phyloP scores from a whole-genome alignment of 2,888 invertebrate species.

The Ditylenchus weischeri region DNA sequence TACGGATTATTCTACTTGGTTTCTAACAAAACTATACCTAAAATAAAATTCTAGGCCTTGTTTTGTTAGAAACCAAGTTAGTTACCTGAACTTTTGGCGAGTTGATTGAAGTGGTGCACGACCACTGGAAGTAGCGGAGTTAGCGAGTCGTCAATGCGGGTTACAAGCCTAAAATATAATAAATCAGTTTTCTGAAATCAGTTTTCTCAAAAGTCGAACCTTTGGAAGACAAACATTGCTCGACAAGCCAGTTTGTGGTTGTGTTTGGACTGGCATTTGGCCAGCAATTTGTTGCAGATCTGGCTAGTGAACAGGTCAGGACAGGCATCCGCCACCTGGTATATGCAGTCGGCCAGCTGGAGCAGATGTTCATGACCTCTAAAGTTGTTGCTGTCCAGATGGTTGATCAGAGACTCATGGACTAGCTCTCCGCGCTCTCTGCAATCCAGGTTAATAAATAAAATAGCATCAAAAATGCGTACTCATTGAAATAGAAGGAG shows the following conservation, averaged over 20 bases:
- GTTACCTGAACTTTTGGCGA: slow-evolving; percentile 38
- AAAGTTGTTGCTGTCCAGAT: slow-evolving; percentile 47
- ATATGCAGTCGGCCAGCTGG: slow-evolving; percentile 37
- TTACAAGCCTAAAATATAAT: slow-evolving; percentile 25
- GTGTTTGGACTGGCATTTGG: slow-evolving; percentile 23
- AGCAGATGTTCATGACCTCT: slow-evolving; percentile 48
- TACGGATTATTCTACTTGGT: too few species aligned
- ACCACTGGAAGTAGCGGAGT: slow-evolving; percentile 48
- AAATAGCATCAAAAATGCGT: slow-evolving; percentile 11
- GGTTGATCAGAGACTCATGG: slow-evolving; percentile 40
- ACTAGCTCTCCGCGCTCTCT: slow-evolving; percentile 48
- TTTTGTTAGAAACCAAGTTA: too few species aligned
- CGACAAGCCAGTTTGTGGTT: slow-evolving; percentile 16
- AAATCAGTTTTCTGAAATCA: too few species aligned
- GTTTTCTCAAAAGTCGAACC: background rate
- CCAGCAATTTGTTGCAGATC: slow-evolving; percentile 25
- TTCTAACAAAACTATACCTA: too few species aligned
- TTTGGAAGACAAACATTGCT: slow-evolving; percentile 47
- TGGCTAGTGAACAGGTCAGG: slow-evolving; percentile 32
- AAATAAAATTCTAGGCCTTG: too few species aligned
- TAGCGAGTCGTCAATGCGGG: slow-evolving; percentile 45
- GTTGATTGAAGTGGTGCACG: slow-evolving; percentile 48
- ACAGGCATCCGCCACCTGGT: slow-evolving; percentile 32
- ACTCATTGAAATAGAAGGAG: slow-evolving; percentile 43
- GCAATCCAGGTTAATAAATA: slow-evolving; percentile 21